Conservation (phyloP, 2,113 vertebrate genomes). For the Gallinago jamesoni region DNA sequence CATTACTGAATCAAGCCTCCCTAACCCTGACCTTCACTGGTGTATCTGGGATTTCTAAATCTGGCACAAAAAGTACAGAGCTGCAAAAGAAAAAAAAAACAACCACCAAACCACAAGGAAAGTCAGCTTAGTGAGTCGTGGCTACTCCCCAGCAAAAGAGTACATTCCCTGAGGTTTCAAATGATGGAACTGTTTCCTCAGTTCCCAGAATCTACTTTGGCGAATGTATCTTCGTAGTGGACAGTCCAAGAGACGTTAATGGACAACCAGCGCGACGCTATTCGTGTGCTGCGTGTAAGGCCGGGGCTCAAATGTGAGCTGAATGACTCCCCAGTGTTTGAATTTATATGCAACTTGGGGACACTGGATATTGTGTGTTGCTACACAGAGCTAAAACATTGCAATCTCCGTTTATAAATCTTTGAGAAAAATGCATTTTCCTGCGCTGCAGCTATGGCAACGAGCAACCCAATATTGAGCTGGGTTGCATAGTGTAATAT, state of each 20-base stretch:
- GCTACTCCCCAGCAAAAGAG: not conserved
- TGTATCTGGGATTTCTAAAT: not conserved
- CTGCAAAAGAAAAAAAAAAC: not conserved
- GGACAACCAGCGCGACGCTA: not conserved
- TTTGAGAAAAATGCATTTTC: slow-evolving; percentile 65
- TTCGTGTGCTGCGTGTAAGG: slow-evolving; percentile 12
- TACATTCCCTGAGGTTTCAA: not conserved
- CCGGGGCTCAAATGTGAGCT: slow-evolving; percentile 17
- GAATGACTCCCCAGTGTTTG: slow-evolving; percentile 45
- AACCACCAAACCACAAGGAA: not conserved
- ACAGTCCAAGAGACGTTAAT: not conserved
- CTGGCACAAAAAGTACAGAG: not conserved
- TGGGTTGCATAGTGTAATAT: not conserved
- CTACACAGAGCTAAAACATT: slow-evolving; percentile 65
- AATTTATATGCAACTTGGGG: slow-evolving; percentile 59
- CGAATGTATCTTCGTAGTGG: slow-evolving; percentile 9
- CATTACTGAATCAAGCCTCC: not conserved
- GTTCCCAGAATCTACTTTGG: not conserved
- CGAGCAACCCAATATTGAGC: slow-evolving; percentile 18
- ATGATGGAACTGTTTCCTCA: not conserved
- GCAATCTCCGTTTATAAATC: slow-evolving; percentile 68
- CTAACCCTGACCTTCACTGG: not conserved
- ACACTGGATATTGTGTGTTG: slow-evolving; percentile 38
- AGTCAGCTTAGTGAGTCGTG: not conserved
- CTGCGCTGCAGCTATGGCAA: slow-evolving; percentile 73